Evolutionary conservation across 2,888 invertebrate genomes (phyloP).

Genomic region (Microdon myrmicae): DNA sequence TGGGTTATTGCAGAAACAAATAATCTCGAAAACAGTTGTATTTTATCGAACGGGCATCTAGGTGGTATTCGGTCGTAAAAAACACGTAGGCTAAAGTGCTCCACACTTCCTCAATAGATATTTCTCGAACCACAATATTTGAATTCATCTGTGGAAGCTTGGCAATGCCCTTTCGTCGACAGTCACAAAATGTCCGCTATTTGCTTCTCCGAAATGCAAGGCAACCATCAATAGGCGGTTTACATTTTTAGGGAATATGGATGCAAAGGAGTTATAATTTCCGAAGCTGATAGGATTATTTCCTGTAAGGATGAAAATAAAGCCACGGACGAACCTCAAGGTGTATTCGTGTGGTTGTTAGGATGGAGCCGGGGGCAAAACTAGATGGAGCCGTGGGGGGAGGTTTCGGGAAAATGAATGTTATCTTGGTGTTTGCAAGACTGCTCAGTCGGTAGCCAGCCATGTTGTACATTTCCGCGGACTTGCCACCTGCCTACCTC

Average conservation of each 20-base stretch:
- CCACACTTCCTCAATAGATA: conserved; percentile 82
- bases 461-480: too few species aligned
- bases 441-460: conserved; percentile 82
- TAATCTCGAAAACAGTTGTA: conserved; percentile 16
- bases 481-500: too few species aligned
- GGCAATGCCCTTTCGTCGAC: conserved; percentile 78
- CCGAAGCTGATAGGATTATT: conserved; percentile 58
- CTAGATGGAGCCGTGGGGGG: conserved; percentile 86
- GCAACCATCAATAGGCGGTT: conserved; percentile 87
- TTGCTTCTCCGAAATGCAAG: conserved; percentile 89
- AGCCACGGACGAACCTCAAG: conserved; percentile 67
- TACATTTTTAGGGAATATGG: conserved; percentile 70
- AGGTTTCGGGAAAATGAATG: conserved; percentile 88
- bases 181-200: conserved; percentile 94
- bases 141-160: conserved; percentile 63
- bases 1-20: conserved; percentile 33
- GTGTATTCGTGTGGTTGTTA: conserved; percentile 66
- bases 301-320: conserved; percentile 63
- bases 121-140: conserved; percentile 86
- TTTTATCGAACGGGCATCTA: conserved; percentile 50
- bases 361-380: conserved; percentile 72
- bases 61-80: conserved; percentile 78
- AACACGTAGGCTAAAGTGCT: conserved; percentile 90
- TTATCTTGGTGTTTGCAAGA: conserved; percentile 86
- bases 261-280: conserved; percentile 58